phyloP scores from a whole-genome alignment of 2,113 vertebrate species.

The Paramormyrops kingsleyae region DNA sequence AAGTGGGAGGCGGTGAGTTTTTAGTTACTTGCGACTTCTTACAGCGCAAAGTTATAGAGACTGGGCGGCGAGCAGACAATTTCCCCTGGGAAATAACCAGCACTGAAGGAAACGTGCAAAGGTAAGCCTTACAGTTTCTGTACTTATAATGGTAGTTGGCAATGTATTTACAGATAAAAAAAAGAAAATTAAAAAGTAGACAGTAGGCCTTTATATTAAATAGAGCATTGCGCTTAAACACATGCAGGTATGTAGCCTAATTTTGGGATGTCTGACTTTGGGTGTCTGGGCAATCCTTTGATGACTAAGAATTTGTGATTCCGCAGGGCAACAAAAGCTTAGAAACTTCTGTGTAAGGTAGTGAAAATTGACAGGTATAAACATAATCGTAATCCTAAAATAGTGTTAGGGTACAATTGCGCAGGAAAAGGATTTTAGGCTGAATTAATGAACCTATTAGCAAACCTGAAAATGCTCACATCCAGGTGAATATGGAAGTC shows the following conservation, averaged over 20 bases:
- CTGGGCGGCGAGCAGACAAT: slow-evolving; percentile 23
- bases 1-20: slow-evolving; percentile 34
- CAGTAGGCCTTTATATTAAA: neutral
- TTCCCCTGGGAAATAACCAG: neutral
- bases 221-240: neutral
- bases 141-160: neutral
- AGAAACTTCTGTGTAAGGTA: neutral
- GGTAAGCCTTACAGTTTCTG: neutral
- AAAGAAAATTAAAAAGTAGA: neutral
- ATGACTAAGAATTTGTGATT: neutral
- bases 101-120: neutral
- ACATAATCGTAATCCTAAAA: neutral
- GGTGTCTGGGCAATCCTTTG: neutral
- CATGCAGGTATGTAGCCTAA: neutral
- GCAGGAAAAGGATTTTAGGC: neutral
- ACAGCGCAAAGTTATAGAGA: slow-evolving; percentile 37
- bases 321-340: neutral
- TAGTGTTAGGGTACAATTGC: neutral
- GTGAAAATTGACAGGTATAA: neutral
- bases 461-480: neutral
- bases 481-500: neutral
- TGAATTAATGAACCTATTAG: too few species aligned
- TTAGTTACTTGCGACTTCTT: slow-evolving; percentile 40
- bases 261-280: neutral
- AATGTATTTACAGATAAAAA: neutral